Percentiles rank a stretch among this genome's conserved stretches.
Conservation (phyloP, 2,797 vertebrate species). For the Artibeus jamaicensis region DNA sequence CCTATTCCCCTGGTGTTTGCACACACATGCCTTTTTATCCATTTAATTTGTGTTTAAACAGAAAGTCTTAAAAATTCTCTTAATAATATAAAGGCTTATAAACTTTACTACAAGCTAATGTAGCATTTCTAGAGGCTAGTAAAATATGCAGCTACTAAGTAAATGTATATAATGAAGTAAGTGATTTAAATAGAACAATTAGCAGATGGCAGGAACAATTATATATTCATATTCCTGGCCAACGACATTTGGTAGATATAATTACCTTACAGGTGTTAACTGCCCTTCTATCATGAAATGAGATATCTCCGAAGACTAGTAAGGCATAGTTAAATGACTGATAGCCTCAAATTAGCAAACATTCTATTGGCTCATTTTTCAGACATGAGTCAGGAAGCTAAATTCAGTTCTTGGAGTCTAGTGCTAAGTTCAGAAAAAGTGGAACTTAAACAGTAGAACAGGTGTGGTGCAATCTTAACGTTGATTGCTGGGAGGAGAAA, state of each 20-base stretch:
- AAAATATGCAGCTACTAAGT: conserved; percentile 78
- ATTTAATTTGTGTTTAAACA: background rate
- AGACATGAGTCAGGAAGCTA: conserved; percentile 49
- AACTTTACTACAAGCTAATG: conserved; percentile 24
- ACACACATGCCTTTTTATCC: background rate
- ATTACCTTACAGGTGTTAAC: conserved; percentile 88
- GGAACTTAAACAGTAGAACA: conserved; percentile 62
- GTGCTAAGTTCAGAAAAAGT: conserved; percentile 51
- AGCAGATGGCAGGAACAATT: conserved; percentile 87
- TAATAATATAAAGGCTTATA: conserved; percentile 48
- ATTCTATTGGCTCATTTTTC: conserved; percentile 57
- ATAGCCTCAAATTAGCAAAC: conserved; percentile 74
- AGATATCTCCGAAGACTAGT: conserved; percentile 77
- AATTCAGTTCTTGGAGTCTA: conserved; percentile 59
- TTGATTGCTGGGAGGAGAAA: conserved; percentile 64
- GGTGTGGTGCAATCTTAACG: conserved; percentile 71
- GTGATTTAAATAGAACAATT: conserved; percentile 84
- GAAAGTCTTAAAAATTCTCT: conserved; percentile 51
- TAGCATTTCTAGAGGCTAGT: conserved; percentile 76
- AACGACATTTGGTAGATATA: conserved; percentile 86
- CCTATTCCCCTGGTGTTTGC: fast-evolving
- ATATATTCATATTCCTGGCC: conserved; percentile 83
- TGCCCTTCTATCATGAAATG: conserved; percentile 79
- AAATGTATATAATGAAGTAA: conserved; percentile 84
- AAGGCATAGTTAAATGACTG: conserved; percentile 78